A percentile compares a stretch with the other conserved stretches of the same genome.
These are phyloP conservation scores for Zelleria hepariella DNA, from an alignment of 2,888 invertebrate species.

Conservation along the genomic window DNA sequence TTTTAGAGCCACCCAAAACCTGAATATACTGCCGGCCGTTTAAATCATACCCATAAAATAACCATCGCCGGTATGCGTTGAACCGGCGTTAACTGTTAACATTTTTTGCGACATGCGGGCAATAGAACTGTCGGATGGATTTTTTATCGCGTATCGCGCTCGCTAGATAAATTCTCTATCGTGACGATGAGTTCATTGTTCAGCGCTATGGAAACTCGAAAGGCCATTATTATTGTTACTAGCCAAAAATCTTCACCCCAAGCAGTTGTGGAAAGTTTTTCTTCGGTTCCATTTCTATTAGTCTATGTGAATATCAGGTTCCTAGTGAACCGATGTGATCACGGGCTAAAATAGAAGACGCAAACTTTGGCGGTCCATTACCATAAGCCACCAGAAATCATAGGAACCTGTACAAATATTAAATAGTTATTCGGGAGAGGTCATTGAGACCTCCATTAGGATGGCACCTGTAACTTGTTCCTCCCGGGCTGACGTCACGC, in stretches of 20 bases:
- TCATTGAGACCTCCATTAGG: constrained; percentile 26
- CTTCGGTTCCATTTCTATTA: too few species aligned
- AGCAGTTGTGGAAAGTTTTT: too few species aligned
- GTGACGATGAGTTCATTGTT: not conserved
- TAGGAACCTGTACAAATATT: not conserved
- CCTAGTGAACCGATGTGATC: not conserved
- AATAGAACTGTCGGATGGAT: not conserved
- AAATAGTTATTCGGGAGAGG: constrained; percentile 27
- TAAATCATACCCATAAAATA: too few species aligned
- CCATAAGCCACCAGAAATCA: not conserved
- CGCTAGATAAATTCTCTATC: not conserved
- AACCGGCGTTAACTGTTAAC: not conserved
- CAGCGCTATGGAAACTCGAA: not conserved
- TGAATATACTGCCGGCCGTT: too few species aligned
- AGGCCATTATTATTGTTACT: not conserved
- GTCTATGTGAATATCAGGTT: too few species aligned
- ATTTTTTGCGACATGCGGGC: constrained; percentile 1
- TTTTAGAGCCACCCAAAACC: too few species aligned
- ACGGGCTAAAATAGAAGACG: not conserved
- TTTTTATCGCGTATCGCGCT: not conserved
- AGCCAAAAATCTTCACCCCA: not conserved
- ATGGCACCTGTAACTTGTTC: constrained; percentile 57
- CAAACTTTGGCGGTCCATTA: not conserved
- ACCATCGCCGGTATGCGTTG: not conserved
- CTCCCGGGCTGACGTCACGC: constrained; percentile 59